Conservation (phyloP, 2,888 invertebrate species). For the Meloe dianella region DNA sequence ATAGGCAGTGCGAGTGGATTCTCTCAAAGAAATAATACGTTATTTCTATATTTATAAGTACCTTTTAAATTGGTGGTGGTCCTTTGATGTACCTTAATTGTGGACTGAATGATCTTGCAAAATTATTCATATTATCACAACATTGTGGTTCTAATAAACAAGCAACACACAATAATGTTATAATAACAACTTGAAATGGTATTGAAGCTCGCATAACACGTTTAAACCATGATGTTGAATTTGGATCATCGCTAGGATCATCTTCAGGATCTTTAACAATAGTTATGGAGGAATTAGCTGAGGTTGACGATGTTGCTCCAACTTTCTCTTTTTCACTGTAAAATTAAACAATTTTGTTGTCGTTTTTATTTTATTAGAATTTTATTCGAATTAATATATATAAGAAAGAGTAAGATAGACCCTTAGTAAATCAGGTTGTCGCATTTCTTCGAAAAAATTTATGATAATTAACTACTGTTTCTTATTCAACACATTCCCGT, state of each 20-base stretch:
- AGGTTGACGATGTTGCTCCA: neutral
- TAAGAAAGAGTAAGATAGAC: neutral
- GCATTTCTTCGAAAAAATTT: constrained; percentile 19
- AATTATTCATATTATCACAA: constrained; percentile 79
- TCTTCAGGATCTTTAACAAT: constrained; percentile 51
- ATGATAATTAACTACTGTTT: constrained; percentile 28
- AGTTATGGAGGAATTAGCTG: neutral
- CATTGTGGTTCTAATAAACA: constrained; percentile 79
- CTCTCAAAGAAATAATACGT: neutral
- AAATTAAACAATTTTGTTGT: constrained; percentile 33
- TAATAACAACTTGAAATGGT: constrained; percentile 77
- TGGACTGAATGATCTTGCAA: constrained; percentile 77
- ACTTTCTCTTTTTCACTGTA: constrained; percentile 45
- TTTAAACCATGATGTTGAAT: constrained; percentile 70
- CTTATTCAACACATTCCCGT: constrained; percentile 28
- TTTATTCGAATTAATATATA: constrained; percentile 8
- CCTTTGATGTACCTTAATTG: constrained; percentile 83
- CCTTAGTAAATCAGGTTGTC: constrained; percentile 16
- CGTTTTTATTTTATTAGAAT: neutral
- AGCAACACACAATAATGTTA: constrained; percentile 74
- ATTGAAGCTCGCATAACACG: constrained; percentile 74
- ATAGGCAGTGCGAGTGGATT: constrained; percentile 27
- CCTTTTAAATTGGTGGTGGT: constrained; percentile 78
- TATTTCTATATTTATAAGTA: constrained; percentile 25
- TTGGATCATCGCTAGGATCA: constrained; percentile 64